A percentile compares a stretch with the other conserved stretches of the same genome.
Evolutionary conservation across 2,113 vertebrate genomes (phyloP).

Genomic region (Campylorhamphus procurvoides): DNA sequence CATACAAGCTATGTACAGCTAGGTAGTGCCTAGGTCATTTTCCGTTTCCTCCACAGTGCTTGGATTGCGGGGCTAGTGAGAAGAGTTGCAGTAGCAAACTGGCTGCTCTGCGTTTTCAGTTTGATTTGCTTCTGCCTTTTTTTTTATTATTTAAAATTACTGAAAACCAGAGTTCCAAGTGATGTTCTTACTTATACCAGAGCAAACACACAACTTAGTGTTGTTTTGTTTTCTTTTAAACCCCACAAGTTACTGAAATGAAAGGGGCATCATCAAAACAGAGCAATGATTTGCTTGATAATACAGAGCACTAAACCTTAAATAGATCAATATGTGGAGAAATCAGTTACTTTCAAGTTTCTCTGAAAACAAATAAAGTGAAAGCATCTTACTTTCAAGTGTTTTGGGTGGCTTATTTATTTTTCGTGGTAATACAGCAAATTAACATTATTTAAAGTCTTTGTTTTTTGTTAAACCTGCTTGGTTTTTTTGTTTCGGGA

Average conservation of each 20-base stretch:
- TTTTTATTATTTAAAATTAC: background rate
- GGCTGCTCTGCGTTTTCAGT: background rate
- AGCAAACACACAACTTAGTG: background rate
- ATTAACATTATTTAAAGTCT: background rate
- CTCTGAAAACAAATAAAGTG: background rate
- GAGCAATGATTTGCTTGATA: background rate
- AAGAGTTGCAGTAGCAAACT: background rate
- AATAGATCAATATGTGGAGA: background rate
- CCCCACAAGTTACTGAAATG: background rate
- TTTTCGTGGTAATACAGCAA: background rate
- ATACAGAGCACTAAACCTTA: background rate
- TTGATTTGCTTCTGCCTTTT: background rate
- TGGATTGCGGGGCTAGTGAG: background rate
- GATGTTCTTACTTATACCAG: background rate
- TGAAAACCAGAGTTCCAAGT: background rate
- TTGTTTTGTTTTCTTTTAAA: background rate
- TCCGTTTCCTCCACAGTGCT: background rate
- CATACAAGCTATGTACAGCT: background rate
- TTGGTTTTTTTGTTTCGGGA: background rate
- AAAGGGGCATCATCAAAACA: background rate
- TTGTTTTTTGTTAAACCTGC: background rate
- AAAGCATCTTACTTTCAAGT: background rate
- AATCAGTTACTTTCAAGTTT: background rate
- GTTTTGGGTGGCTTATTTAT: background rate
- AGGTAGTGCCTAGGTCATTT: fast-evolving